A percentile compares a stretch with the other conserved stretches of the same genome.
phyloP scores from a whole-genome alignment of 2,797 vertebrate genomes.

The Smutsia temminckii region DNA sequence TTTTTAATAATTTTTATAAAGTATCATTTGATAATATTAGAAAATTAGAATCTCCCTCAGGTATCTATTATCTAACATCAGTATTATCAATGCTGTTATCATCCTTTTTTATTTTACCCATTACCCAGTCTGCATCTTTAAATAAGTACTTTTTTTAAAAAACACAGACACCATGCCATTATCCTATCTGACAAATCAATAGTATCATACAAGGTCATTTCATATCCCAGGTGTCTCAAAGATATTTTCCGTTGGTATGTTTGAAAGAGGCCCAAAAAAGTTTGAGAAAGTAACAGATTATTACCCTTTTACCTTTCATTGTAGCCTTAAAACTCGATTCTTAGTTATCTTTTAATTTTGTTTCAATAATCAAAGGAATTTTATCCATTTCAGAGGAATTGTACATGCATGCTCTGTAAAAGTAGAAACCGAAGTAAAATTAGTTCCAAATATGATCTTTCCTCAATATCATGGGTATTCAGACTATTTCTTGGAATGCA shows the following conservation, averaged over 20 bases:
- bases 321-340: not conserved
- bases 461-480: constrained; percentile 29
- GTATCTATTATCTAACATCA: not conserved
- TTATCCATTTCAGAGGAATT: not conserved
- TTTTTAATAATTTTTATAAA: no score
- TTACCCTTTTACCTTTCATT: not conserved
- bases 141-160: not conserved
- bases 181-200: not conserved
- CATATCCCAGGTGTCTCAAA: not conserved
- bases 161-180: not conserved
- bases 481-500: not conserved
- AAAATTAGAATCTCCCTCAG: not conserved
- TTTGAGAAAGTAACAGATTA: not conserved
- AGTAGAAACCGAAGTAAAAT: not conserved
- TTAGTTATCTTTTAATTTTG: not conserved
- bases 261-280: not conserved
- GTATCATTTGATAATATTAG: no score
- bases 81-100: not conserved
- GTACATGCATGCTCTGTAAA: not conserved
- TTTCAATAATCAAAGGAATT: not conserved
- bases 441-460: constrained; percentile 22
- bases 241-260: not conserved
- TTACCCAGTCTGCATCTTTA: not conserved
- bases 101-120: not conserved
- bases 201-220: not conserved